Evolutionary conservation across 2,888 invertebrate genomes (phyloP).

Genomic region (Linnaemya tessellans): DNA sequence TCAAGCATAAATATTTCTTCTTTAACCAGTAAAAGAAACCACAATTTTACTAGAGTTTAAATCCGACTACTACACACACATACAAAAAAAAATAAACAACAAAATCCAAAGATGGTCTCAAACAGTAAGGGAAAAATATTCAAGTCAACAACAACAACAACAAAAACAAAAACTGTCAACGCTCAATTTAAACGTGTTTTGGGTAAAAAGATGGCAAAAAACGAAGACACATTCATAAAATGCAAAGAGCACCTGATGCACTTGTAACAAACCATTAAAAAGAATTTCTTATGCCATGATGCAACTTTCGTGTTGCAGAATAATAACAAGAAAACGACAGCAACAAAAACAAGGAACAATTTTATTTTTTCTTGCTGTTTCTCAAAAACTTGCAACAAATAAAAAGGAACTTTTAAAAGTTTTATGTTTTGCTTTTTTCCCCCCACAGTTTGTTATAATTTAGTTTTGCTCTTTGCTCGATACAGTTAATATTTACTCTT

Average conservation of each 20-base stretch:
- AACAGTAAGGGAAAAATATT: slow-evolving; percentile 11
- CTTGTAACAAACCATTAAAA: slow-evolving; percentile 71
- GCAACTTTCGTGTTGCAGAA: slow-evolving; percentile 53
- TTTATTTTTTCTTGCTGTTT: neutral
- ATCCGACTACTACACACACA: slow-evolving; percentile 20
- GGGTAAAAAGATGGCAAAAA: slow-evolving; percentile 29
- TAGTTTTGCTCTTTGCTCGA: slow-evolving; percentile 51
- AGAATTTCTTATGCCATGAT: slow-evolving; percentile 66
- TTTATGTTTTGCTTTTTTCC: slow-evolving; percentile 52
- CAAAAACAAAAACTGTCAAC: slow-evolving; percentile 66
- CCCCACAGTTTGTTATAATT: slow-evolving; percentile 10
- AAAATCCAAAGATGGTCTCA: slow-evolving; percentile 36
- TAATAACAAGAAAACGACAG: slow-evolving; percentile 29
- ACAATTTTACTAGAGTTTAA: slow-evolving; percentile 57
- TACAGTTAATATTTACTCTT: slow-evolving; percentile 59
- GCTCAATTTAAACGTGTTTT: slow-evolving; percentile 71
- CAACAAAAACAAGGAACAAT: slow-evolving; percentile 18
- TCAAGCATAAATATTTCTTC: slow-evolving; percentile 53
- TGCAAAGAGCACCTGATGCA: slow-evolving; percentile 71
- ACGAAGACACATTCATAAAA: slow-evolving; percentile 54
- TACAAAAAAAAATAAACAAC: slow-evolving; percentile 21
- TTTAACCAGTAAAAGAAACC: slow-evolving; percentile 67
- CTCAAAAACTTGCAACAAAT: neutral
- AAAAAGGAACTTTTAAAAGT: slow-evolving; percentile 43
- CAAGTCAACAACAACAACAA: neutral